Percentiles rank a stretch among this genome's conserved stretches.
Evolutionary conservation across 2,888 invertebrate genomes (phyloP).

Genomic region (Proisotoma minuta): DNA sequence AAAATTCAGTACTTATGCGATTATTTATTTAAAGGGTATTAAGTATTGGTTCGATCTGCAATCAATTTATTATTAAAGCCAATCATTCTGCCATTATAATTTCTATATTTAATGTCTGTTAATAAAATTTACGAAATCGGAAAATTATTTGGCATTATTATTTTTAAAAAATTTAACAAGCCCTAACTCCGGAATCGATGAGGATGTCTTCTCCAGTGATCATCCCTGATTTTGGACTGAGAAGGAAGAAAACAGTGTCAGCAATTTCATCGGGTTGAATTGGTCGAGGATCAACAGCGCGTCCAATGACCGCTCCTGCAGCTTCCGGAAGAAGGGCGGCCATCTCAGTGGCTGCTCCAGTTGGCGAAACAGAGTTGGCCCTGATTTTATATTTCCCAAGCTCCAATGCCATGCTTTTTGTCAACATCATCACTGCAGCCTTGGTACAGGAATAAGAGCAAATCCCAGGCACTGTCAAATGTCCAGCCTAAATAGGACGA

Average conservation of each 20-base stretch:
- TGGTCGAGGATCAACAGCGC: constrained; percentile 2
- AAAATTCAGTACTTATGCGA: no score
- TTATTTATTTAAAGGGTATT: no score
- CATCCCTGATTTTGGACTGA: constrained; percentile 28
- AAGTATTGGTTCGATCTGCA: no score
- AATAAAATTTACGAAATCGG: not conserved
- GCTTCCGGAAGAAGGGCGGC: constrained; percentile 7
- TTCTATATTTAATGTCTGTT: not conserved
- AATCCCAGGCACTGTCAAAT: constrained; percentile 13
- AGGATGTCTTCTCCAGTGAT: constrained; percentile 21
- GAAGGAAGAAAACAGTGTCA: constrained; percentile 23
- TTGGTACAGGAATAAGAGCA: constrained; percentile 18
- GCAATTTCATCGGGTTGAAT: constrained; percentile 17
- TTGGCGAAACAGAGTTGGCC: constrained; percentile 17
- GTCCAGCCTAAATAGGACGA: constrained; percentile 9
- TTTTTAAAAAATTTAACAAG: constrained; percentile 1
- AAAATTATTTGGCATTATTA: not conserved
- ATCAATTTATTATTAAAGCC: not conserved
- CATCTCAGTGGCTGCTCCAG: constrained; percentile 12
- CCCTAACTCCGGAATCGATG: constrained; percentile 21
- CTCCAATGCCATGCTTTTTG: constrained; percentile 24
- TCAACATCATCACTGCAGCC: constrained; percentile 17
- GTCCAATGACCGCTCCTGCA: constrained; percentile 6
- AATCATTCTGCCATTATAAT: not conserved
- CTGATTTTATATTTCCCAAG: constrained; percentile 18